phyloP scores from a whole-genome alignment of 2,888 invertebrate species.

The Harpagoxenus sublaevis region DNA sequence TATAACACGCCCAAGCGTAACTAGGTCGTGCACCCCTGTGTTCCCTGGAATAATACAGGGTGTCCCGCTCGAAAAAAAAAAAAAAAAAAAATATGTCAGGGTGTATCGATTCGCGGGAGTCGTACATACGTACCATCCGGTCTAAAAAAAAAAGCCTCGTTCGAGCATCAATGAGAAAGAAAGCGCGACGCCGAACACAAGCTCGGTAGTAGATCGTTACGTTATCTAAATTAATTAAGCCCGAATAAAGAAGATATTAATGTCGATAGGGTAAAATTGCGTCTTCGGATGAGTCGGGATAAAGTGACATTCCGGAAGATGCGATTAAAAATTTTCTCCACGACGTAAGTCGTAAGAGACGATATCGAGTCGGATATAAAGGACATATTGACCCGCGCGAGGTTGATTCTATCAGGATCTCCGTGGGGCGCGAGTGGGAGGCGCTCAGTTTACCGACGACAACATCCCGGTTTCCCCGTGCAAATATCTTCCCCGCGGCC shows the following conservation, averaged over 20 bases:
- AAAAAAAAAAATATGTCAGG: slow-evolving; percentile 43
- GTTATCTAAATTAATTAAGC: neutral
- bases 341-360: slow-evolving; percentile 7
- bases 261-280: neutral
- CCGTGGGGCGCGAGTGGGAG: slow-evolving; percentile 21
- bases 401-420: slow-evolving; percentile 43
- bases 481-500: slow-evolving; percentile 54
- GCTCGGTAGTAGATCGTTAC: too few species aligned
- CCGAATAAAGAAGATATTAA: neutral
- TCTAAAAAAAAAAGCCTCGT: neutral
- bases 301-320: neutral
- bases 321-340: neutral
- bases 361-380: slow-evolving; percentile 14
- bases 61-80: slow-evolving; percentile 72
- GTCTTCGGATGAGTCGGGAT: neutral
- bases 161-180: neutral
- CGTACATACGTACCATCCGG: neutral
- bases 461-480: slow-evolving; percentile 13
- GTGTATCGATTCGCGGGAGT: slow-evolving; percentile 20
- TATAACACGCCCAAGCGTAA: slow-evolving; percentile 84
- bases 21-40: slow-evolving; percentile 84
- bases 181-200: neutral
- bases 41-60: slow-evolving; percentile 84
- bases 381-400: slow-evolving; percentile 18
- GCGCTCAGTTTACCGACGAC: slow-evolving; percentile 63